phyloP scores from a whole-genome alignment of 2,888 invertebrate species.

The Oligia strigilis region DNA sequence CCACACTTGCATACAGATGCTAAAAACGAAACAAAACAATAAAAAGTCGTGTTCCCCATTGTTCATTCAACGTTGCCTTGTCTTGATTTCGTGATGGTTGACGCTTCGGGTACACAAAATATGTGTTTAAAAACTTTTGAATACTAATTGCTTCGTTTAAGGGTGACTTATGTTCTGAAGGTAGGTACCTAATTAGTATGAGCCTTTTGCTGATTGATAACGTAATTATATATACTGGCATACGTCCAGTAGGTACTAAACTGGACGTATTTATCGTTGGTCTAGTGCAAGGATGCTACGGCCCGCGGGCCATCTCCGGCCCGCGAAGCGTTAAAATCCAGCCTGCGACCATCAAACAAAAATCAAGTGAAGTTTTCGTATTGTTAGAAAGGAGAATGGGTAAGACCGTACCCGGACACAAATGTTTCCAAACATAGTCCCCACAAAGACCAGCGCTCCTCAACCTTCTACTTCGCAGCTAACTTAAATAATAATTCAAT shows the following conservation, averaged over 20 bases:
- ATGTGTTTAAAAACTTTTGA: conserved; percentile 65
- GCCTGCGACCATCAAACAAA: too few relatives aligned
- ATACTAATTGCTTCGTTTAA: conserved; percentile 69
- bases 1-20: conserved; percentile 76
- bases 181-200: neutral
- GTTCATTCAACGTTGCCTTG: conserved; percentile 69
- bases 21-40: conserved; percentile 56
- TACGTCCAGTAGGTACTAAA: neutral
- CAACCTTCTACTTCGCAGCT: too few relatives aligned
- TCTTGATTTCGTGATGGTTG: conserved; percentile 74
- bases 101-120: conserved; percentile 74
- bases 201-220: conserved; percentile 8
- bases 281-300: neutral
- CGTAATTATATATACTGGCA: neutral
- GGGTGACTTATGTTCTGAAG: conserved; percentile 30
- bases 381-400: too few relatives aligned
- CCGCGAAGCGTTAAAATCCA: too few relatives aligned
- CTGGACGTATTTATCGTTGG: neutral
- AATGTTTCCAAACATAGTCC: too few relatives aligned
- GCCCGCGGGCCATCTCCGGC: too few relatives aligned
- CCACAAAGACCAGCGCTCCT: too few relatives aligned
- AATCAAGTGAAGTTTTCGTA: too few relatives aligned
- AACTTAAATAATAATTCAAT: too few relatives aligned
- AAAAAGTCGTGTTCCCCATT: conserved; percentile 72
- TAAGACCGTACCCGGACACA: too few relatives aligned